phyloP scores from a whole-genome alignment of 2,888 invertebrate species.

The Cheilosia soror region DNA sequence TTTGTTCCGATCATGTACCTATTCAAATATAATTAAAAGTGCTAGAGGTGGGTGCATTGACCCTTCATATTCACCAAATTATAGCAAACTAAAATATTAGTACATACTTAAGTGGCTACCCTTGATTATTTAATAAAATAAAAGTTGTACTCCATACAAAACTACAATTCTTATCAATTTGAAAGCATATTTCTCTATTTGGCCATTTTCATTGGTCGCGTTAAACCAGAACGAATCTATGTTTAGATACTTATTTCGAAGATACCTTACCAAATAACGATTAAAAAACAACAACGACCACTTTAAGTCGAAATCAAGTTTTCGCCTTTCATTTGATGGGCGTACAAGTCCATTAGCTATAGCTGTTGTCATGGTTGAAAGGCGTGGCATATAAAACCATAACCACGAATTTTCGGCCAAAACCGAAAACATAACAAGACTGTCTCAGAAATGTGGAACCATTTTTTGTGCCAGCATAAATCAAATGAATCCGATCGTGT shows the following conservation, averaged over 20 bases:
- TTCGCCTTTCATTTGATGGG: slow-evolving; percentile 50
- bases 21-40: too few relatives aligned
- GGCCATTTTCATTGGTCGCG: slow-evolving; percentile 20
- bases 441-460: slow-evolving; percentile 28
- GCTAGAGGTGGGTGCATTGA: too few relatives aligned
- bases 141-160: too few relatives aligned
- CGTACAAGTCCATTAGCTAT: slow-evolving; percentile 61
- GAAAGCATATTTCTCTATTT: slow-evolving; percentile 40
- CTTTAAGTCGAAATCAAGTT: slow-evolving; percentile 62
- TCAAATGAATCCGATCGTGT: slow-evolving; percentile 68
- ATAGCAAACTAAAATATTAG: too few relatives aligned
- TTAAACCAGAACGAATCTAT: slow-evolving; percentile 30
- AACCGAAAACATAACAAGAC: slow-evolving; percentile 28
- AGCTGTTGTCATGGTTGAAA: slow-evolving; percentile 66
- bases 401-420: slow-evolving; percentile 45
- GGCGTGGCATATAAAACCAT: slow-evolving; percentile 66
- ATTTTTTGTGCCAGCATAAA: slow-evolving; percentile 42
- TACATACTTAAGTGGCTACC: too few relatives aligned
- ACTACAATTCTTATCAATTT: neutral
- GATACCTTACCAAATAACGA: slow-evolving; percentile 4
- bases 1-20: too few relatives aligned
- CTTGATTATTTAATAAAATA: too few relatives aligned
- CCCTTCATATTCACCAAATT: too few relatives aligned
- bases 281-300: slow-evolving; percentile 25
- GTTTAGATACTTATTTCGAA: slow-evolving; percentile 2